Evolutionary conservation across 1,140 invertebrate species (phyloP).

Genomic region (Achroia grisella): DNA sequence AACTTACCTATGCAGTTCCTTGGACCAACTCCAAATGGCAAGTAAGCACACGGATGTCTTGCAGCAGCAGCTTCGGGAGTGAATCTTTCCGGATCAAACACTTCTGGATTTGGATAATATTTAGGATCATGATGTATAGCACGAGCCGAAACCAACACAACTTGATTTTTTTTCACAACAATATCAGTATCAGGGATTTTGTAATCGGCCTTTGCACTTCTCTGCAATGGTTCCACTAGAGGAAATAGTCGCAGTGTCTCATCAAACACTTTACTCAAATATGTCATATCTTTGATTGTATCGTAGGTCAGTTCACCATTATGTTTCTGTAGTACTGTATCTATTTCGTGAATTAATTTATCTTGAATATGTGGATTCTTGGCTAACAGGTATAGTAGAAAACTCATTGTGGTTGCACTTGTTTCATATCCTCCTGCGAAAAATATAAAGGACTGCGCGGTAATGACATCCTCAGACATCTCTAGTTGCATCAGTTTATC

Average conservation of each 20-base stretch:
- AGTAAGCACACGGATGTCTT: conserved; percentile 70
- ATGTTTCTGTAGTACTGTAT: conserved; percentile 30
- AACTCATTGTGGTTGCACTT: conserved; percentile 46
- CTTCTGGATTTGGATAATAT: conserved; percentile 75
- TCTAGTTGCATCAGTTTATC: too few species aligned
- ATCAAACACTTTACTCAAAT: conserved; percentile 67
- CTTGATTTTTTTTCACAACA: conserved; percentile 61
- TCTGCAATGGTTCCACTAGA: conserved; percentile 46
- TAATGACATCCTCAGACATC: too few species aligned
- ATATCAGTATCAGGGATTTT: conserved; percentile 50
- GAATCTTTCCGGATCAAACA: conserved; percentile 78
- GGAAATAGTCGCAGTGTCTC: conserved; percentile 70
- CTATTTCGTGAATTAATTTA: conserved; percentile 59
- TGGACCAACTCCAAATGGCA: conserved; percentile 83
- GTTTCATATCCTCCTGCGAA: conserved; percentile 75
- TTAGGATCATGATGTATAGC: conserved; percentile 75
- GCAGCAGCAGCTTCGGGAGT: conserved; percentile 43
- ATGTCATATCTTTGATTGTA: conserved; percentile 46
- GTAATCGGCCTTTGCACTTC: conserved; percentile 48
- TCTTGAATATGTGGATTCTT: conserved; percentile 55
- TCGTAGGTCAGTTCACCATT: conserved; percentile 56
- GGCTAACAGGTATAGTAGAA: conserved; percentile 48
- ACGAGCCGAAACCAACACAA: conserved; percentile 71
- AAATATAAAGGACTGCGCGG: conserved; percentile 29
- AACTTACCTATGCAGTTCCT: conserved; percentile 80